Evolutionary conservation across 2,888 invertebrate species (phyloP).

Genomic region (Stenodema calcarata): DNA sequence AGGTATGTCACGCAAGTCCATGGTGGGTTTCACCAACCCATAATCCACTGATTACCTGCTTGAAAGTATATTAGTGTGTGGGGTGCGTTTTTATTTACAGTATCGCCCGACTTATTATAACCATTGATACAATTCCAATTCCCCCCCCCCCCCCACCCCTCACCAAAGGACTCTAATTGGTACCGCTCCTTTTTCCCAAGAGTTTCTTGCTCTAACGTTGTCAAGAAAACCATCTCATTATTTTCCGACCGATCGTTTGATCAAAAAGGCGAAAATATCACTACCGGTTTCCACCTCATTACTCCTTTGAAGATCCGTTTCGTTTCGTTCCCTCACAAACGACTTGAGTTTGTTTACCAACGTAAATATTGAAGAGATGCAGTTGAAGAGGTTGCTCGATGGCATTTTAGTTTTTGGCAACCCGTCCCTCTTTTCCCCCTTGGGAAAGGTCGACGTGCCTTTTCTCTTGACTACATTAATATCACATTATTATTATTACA

Average conservation of each 20-base stretch:
- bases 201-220: background rate
- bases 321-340: background rate
- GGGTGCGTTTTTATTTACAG: too few species aligned
- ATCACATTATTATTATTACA: too few species aligned
- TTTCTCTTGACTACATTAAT: background rate
- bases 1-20: too few species aligned
- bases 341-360: background rate
- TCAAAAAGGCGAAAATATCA: background rate
- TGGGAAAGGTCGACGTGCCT: background rate
- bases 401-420: background rate
- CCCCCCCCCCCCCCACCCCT: background rate
- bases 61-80: too few species aligned
- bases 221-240: background rate
- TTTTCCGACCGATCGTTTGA: background rate
- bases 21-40: too few species aligned
- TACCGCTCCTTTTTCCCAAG: background rate
- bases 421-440: background rate
- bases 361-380: background rate
- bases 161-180: background rate
- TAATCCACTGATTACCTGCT: too few species aligned
- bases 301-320: background rate
- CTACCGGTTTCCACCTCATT: background rate
- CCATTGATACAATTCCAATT: too few species aligned
- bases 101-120: too few species aligned
- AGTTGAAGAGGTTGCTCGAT: background rate